These are phyloP conservation scores for Catocala fraxini DNA, from an alignment of 2,888 invertebrate genomes.

Conservation along the genomic window DNA sequence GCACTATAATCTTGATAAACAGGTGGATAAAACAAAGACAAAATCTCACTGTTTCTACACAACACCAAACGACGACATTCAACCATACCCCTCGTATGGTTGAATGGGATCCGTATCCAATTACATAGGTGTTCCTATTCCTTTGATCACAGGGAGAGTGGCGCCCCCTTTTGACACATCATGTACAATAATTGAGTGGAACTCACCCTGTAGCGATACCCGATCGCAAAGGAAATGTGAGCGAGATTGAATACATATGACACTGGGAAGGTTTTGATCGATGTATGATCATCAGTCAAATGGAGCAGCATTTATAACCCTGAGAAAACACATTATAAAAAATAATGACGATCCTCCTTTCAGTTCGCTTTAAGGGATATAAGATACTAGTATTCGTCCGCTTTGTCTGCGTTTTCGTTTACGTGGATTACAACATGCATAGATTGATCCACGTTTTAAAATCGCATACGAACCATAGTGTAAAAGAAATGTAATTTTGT, in stretches of 20 bases:
- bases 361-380: too few relatives aligned
- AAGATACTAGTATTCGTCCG: too few relatives aligned
- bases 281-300: slow-evolving; percentile 8
- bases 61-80: slow-evolving; percentile 28
- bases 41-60: neutral
- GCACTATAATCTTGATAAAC: too few relatives aligned
- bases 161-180: slow-evolving; percentile 40
- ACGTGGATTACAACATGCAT: too few relatives aligned
- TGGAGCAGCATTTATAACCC: neutral
- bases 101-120: slow-evolving; percentile 38
- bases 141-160: slow-evolving; percentile 52
- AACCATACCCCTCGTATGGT: too few relatives aligned
- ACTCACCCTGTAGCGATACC: slow-evolving; percentile 17
- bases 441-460: too few relatives aligned
- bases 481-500: too few relatives aligned
- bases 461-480: too few relatives aligned
- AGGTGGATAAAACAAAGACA: too few relatives aligned
- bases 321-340: neutral
- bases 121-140: slow-evolving; percentile 43
- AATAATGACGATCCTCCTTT: too few relatives aligned
- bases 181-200: slow-evolving; percentile 27
- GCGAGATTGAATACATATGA: slow-evolving; percentile 5
- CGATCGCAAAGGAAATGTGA: slow-evolving; percentile 6
- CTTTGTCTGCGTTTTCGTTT: too few relatives aligned
- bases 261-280: slow-evolving; percentile 7